Evolutionary conservation across 2,888 invertebrate species (phyloP), one percentile per base, ranked within the genome.

Genomic region (Pachydiplax longipennis): DNA sequence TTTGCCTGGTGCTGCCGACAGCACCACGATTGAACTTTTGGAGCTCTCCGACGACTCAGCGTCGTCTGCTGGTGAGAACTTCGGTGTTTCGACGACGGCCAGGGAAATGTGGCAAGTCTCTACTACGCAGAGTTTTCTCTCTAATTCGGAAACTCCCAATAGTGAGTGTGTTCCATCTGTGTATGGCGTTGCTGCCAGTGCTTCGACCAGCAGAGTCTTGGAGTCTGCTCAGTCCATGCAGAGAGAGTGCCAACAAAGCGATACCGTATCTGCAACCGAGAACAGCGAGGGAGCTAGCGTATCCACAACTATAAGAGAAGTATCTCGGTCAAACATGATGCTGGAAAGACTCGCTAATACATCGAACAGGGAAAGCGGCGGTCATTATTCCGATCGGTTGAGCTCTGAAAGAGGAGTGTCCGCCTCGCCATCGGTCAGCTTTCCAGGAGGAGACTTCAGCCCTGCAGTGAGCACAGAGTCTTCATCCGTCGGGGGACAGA

Each of bases 181-280:
- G 22, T 37, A 61, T 12, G 61, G 87, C n/a, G 58, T 61, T 37
- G 61, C 37, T 37, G 35, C 87, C 8, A 87, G 87, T 87, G 87
- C 87, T 6, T 87, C 61, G 12, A 87, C 61, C 37, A 87, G 87
- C 22, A 35, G 87, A n/a, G 87, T 22, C 31, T 15, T 37, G 15
- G 87, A n/a, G 31, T 5, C 37, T 18, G 40, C 37, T 22, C 87
- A 87, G 12, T 61, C 87, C n/a, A 35, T 87, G 22, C 87, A 65
- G 40, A 87, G 87, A 87, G 87, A 87, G 37, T 87, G 87, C n/a
- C 87, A 87, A 15, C 87, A 87, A 37, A 87, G 87, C 61, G 87
- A 87, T 87, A 61, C 87, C 12, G 87, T 87, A 6, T 87, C 87
- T 61, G 87, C 87, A 22, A 87, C 87, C 40, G 87, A 87, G n/a